phyloP scores from a whole-genome alignment of 2,888 invertebrate species.

The Latrodectus elegans region DNA sequence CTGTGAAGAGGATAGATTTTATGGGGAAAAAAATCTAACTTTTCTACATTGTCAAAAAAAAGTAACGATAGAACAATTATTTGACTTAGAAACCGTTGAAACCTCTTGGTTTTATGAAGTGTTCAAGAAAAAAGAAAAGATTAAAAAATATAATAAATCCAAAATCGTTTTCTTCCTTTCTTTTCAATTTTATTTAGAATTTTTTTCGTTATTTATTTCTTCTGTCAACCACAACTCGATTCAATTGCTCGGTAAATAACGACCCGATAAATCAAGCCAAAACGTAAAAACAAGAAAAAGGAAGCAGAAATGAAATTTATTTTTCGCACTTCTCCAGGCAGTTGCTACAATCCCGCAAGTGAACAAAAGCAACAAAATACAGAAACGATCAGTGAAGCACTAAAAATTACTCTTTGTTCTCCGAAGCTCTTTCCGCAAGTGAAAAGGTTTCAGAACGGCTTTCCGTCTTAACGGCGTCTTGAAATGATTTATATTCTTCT shows the following conservation, averaged over 20 bases:
- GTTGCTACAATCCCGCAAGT: constrained; percentile 31
- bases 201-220: constrained; percentile 42
- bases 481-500: constrained; percentile 47
- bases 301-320: constrained; percentile 25
- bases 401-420: constrained; percentile 55
- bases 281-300: constrained; percentile 13
- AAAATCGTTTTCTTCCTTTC: constrained; percentile 27
- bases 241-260: constrained; percentile 59
- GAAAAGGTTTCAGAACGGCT: constrained; percentile 17
- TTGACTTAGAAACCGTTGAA: constrained; percentile 21
- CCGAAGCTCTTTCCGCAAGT: constrained; percentile 16
- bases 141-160: too few species aligned
- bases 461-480: constrained; percentile 31
- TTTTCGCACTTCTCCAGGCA: constrained; percentile 37
- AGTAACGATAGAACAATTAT: constrained; percentile 20
- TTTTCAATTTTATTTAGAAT: background rate
- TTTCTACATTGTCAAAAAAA: too few species aligned
- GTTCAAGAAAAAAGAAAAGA: constrained; percentile 16
- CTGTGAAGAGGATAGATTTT: too few species aligned
- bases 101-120: constrained; percentile 24
- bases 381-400: constrained; percentile 34
- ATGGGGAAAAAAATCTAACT: too few species aligned
- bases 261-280: constrained; percentile 41
- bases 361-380: constrained; percentile 39
- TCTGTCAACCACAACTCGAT: constrained; percentile 47